Base-by-base conservation (phyloP, 2,888 invertebrate genomes). In the Crepidodera aurea region DNA sequence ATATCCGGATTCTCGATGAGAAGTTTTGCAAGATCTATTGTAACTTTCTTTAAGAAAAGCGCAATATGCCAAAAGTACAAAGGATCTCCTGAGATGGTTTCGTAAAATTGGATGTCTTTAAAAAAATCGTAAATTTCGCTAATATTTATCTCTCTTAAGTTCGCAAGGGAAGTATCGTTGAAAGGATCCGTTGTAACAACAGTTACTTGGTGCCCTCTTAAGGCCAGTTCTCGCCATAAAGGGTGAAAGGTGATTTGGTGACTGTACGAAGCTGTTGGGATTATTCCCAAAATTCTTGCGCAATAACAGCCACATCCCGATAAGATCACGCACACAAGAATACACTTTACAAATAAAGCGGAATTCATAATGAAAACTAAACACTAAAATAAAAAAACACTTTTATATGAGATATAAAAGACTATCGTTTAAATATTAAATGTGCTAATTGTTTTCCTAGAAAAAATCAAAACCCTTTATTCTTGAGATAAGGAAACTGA, bases 191-290 rank as follows among this genome's bases (percentile, higher is more conserved):
- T 71, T 0, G 85, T 83, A 19, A 84, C 42, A 0, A 83, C 72
- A 0, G 82, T 80, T 0, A 86, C 61, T 37, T 83, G 74, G 62
- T 86, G 85, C 4, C 85, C 85, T 61, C 80, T 75, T 34, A 75
- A 67, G 0, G 81, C 78, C 16, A 86, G 69, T 51, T 82, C 82
- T 13, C 75, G 71, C 71, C 82, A 81, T 19, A 85, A 70, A 4
- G 81, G 78, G 40, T 78, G 78, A 72, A 79, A 83, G 0, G 82
- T 78, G 0, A 81, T 71, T 72, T 85, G 84, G 63, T 85, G 85
- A 67, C 84, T 85, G 60, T 64, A 69, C 2, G 68, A 71, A 1
- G 75, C 71, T 1, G 67, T 63, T 0, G 69, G 69, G 10, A 73
- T 60, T 3, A 69, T 62, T 8, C 64, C 68, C 7, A 74, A 51